Evolutionary conservation across 2,888 invertebrate species (phyloP).

Genomic region (Aproaerema taeniolella): DNA sequence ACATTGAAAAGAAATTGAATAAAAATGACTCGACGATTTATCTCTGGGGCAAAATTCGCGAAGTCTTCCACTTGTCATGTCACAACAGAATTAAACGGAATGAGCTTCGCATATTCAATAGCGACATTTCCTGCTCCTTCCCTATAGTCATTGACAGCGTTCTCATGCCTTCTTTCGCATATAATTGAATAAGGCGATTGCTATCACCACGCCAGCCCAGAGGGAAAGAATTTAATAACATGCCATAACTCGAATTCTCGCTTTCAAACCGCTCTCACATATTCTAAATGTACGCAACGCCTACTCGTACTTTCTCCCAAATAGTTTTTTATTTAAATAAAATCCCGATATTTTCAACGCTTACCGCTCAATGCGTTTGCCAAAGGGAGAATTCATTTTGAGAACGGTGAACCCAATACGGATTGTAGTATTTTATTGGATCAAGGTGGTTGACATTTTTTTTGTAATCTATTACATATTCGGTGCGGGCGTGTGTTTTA

Average conservation of each 20-base stretch:
- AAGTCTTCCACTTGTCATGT: conserved; percentile 29
- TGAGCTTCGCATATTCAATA: conserved; percentile 57
- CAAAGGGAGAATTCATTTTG: conserved; percentile 42
- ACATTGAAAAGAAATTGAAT: background rate
- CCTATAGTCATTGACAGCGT: conserved; percentile 61
- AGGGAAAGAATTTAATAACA: conserved; percentile 72
- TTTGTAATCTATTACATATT: conserved; percentile 2
- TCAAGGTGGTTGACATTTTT: conserved; percentile 4
- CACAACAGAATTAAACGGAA: conserved; percentile 50
- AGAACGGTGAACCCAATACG: conserved; percentile 29
- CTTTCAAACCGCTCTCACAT: background rate
- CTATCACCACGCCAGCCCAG: conserved; percentile 55
- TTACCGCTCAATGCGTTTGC: conserved; percentile 38
- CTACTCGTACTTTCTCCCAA: conserved; percentile 20
- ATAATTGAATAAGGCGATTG: conserved; percentile 72
- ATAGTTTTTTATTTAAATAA: conserved; percentile 61
- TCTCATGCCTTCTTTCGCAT: conserved; percentile 60
- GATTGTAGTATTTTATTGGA: conserved; percentile 16
- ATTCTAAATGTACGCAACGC: conserved; percentile 31
- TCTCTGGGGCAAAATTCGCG: conserved; percentile 24
- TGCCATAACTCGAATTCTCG: conserved; percentile 35
- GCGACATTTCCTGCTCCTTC: conserved; percentile 45
- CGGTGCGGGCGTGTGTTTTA: background rate
- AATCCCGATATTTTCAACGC: conserved; percentile 52
- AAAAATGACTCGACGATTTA: background rate